Evolutionary conservation across 2,113 vertebrate genomes (phyloP).

Genomic region (Nothoprocta pentlandii): DNA sequence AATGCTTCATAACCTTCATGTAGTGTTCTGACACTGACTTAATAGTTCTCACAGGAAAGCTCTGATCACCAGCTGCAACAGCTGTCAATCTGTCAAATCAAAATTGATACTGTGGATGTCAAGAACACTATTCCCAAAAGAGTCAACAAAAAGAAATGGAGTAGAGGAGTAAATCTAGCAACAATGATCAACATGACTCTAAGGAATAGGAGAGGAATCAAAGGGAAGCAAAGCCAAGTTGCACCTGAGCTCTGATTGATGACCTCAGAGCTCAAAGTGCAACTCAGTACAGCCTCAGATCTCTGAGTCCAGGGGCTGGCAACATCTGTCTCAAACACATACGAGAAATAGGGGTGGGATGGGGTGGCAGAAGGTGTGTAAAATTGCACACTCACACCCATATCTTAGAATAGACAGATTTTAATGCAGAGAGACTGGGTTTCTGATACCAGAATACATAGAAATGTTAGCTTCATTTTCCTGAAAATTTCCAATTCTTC

Average conservation of each 20-base stretch:
- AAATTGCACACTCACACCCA: no score
- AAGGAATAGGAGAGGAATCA: background rate
- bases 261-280: accelerated
- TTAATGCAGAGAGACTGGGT: background rate
- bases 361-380: accelerated
- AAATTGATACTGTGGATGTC: background rate
- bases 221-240: background rate
- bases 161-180: background rate
- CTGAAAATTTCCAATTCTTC: background rate
- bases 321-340: accelerated
- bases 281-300: background rate
- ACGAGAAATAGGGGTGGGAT: background rate
- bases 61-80: background rate
- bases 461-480: background rate
- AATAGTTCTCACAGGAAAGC: background rate
- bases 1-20: background rate
- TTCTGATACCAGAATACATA: background rate
- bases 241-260: no score
- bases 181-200: background rate
- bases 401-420: background rate
- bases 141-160: background rate
- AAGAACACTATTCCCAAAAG: background rate
- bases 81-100: background rate
- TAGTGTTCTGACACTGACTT: background rate
- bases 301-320: background rate